Conservation (phyloP, 2,888 invertebrate genomes). For the Macrosiphum euphorbiae region DNA sequence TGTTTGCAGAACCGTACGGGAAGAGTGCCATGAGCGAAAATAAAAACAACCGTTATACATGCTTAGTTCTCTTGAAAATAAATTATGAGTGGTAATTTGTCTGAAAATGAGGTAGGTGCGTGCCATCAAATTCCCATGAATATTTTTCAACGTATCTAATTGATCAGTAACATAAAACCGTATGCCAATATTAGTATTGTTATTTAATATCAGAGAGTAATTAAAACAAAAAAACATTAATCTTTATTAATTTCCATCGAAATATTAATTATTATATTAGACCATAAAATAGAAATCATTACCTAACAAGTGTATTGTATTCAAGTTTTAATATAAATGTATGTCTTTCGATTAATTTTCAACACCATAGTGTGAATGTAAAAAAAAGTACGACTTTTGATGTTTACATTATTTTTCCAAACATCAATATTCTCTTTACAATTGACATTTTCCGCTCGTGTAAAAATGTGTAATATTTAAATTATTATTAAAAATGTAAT, state of each 20-base stretch:
- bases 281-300: neutral
- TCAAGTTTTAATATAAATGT: neutral
- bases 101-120: neutral
- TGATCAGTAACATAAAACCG: neutral
- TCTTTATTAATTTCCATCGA: neutral
- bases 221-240: neutral
- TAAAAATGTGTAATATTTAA: neutral
- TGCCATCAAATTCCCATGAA: neutral
- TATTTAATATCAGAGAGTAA: neutral
- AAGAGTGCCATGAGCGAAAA: conserved; percentile 27
- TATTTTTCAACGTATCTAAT: neutral
- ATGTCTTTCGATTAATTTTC: neutral
- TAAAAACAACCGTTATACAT: conserved; percentile 8
- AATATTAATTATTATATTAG: neutral
- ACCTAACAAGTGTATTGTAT: neutral
- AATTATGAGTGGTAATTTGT: conserved; percentile 6
- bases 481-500: neutral
- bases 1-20: neutral
- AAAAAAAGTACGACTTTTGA: neutral
- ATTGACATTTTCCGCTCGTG: neutral
- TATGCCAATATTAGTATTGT: neutral
- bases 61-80: neutral
- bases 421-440: neutral
- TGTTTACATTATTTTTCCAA: neutral
- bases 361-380: neutral